Base-by-base conservation (phyloP, 2,113 vertebrate species). In the Sinocyclocheilus grahami region DNA sequence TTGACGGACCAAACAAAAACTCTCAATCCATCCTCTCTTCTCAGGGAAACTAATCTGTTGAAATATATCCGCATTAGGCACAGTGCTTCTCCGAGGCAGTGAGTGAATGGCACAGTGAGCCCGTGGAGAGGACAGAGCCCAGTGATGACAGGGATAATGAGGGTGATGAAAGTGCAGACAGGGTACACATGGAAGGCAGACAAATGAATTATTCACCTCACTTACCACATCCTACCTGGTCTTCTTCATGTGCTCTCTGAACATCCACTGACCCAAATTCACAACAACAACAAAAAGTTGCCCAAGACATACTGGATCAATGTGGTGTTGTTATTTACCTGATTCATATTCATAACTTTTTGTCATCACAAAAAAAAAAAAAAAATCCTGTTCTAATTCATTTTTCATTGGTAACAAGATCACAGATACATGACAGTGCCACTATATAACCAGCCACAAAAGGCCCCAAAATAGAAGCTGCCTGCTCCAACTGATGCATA, bases 371-470 rank as follows among this genome's bases (percentile, higher is more conserved):
- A 18, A 39, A 78, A 18, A 37, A 78, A 78, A 33, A 5, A 10
- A 79, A 79, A 55, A 30, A 27, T 27, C 53, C 8, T 33, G 10
- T n/a, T 20, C 11, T 48, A 48, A 11, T 48, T 12, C 2, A 11
- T 48, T 48, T 69, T 37, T 53, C 51, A 16, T 53, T 18, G 30
- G 16, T 22, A 72, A 22, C 33, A 72, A 39, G 33, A 72, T 72
- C 14, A 72, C 4, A 39, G 69, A 72, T 39, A 22, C 33, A 39
- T 37, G 4, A n/a, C 20, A 48, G 39, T 7, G 1, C 86, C 51
- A 89, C 92, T 90, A 92, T 90, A 93, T 90, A 87, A 77, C 63
- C 39, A 37, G 75, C 27, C 74, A 65, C 60, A 65, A 78, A 18
- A 80, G 55, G 30, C 53, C 78, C 51, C 71, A 46, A 67, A 62